These are phyloP conservation scores for Eumacrocentrus americanus DNA, from an alignment of 2,888 invertebrate species.

Conservation along the genomic window DNA sequence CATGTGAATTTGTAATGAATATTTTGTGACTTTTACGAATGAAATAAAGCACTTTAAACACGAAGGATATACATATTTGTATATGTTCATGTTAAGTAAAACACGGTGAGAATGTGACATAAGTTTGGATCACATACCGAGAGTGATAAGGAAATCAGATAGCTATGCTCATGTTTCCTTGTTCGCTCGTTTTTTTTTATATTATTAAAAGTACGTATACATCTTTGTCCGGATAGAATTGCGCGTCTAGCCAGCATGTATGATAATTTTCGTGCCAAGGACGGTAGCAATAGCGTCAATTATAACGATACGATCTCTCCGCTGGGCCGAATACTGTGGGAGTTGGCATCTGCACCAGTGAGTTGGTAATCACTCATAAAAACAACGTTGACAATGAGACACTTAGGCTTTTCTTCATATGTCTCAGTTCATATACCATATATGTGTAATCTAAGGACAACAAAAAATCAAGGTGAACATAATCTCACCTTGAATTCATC, in stretches of 20 bases:
- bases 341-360: slow-evolving; percentile 9
- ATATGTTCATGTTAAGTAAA: background rate
- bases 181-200: slow-evolving; percentile 9
- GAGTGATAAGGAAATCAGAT: background rate
- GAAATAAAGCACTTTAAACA: slow-evolving; percentile 25
- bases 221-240: background rate
- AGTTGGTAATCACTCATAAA: no score
- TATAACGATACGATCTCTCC: slow-evolving; percentile 18
- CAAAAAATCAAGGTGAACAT: no score
- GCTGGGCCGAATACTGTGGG: slow-evolving; percentile 2
- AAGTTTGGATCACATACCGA: background rate
- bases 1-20: slow-evolving; percentile 1
- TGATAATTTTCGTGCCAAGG: slow-evolving; percentile 29
- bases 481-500: no score
- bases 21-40: slow-evolving; percentile 2
- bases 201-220: background rate
- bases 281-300: slow-evolving; percentile 9
- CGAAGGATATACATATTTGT: background rate
- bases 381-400: no score
- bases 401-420: no score
- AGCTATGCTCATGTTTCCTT: slow-evolving; percentile 3
- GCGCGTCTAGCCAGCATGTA: slow-evolving; percentile 7
- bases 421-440: no score
- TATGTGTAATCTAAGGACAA: no score
- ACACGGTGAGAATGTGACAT: background rate